Evolutionary conservation across 2,888 invertebrate genomes (phyloP), one percentile per base, ranked within the genome.

Genomic region (Acanthosepion lycidas): DNA sequence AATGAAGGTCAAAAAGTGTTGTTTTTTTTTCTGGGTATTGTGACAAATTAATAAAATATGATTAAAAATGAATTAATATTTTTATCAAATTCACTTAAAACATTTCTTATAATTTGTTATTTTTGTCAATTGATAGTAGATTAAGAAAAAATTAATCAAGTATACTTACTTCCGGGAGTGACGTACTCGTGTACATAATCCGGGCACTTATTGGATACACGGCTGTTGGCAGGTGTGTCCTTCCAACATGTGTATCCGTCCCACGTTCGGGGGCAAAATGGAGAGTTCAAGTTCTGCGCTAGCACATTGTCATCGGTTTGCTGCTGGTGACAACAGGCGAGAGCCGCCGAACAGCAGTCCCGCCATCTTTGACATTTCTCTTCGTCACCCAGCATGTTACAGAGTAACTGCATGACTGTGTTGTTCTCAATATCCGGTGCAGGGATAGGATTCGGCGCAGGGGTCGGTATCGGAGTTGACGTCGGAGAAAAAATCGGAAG

Each of bases 161-260:
- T 92, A 20, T 55, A 96, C 96, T 95, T 95, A 96, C 96, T 96
- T 94, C 95, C 93, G 23, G 95, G 95, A 91, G 97, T 96, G 95
- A 98, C 98, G 95, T 98, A 98, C n/a, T 95, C 95, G 26, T 95
- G 95, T 20, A 96, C 95, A 94, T 96, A 96, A 20, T 94, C 91
- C 0, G 96, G 96, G 94, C 96, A 96, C 28, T 94, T 91, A 18
- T 95, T 95, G 28, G 94, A 94, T 0, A 95, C 95, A 18, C 51
- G 95, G 26, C 98, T 97, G 20, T 96, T 96, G 0, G 96, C 95
- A 2, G 64, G 78, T 0, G 96, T 96, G 59, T 96, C 96, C 20
- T 95, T 95, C 95, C 96, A 96, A 94, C 96, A 96, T 0, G 96
- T 95, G 95, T 95, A 96, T 1, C 96, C 96, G 92, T 96, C 96